Evolutionary conservation across 2,113 vertebrate genomes (phyloP).

Genomic region (Oryzias javanicus): DNA sequence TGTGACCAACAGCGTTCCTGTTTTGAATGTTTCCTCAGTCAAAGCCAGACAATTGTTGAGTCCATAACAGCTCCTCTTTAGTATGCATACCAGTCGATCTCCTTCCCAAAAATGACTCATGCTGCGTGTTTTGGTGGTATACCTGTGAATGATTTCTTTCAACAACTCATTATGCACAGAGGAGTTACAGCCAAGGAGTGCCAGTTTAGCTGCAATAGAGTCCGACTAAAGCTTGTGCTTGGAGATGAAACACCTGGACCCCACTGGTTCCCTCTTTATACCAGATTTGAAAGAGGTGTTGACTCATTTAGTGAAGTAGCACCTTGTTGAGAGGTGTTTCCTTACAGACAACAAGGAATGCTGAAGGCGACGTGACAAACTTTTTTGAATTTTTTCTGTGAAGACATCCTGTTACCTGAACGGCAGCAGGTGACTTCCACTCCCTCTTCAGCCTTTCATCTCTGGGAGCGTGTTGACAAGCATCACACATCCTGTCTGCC

Average conservation of each 20-base stretch:
- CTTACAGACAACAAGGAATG: conserved; percentile 35
- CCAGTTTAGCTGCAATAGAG: neutral
- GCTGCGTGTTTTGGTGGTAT: conserved; percentile 14
- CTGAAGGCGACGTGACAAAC: conserved; percentile 28
- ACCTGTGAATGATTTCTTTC: conserved; percentile 14
- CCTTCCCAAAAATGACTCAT: conserved; percentile 41
- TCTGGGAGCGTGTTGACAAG: conserved; percentile 68
- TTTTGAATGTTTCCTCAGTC: neutral
- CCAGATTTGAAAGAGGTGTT: conserved; percentile 45
- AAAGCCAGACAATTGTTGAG: neutral
- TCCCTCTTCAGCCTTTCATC: conserved; percentile 69
- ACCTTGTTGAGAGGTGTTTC: conserved; percentile 45
- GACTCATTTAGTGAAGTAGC: conserved; percentile 36
- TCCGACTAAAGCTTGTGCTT: conserved; percentile 9
- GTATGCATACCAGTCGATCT: conserved; percentile 3
- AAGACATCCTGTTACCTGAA: conserved; percentile 70
- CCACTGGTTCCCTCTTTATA: conserved; percentile 17
- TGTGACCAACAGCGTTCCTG: neutral
- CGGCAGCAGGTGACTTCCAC: conserved; percentile 48
- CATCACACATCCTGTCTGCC: conserved; percentile 68
- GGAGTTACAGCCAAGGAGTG: conserved; percentile 4
- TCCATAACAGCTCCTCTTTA: conserved; percentile 9
- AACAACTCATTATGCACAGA: conserved; percentile 24
- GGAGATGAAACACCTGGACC: conserved; percentile 51
- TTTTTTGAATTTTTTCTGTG: conserved; percentile 13